Base-by-base conservation (phyloP, 1,140 invertebrate species). In the Brachionus koreanus region DNA sequence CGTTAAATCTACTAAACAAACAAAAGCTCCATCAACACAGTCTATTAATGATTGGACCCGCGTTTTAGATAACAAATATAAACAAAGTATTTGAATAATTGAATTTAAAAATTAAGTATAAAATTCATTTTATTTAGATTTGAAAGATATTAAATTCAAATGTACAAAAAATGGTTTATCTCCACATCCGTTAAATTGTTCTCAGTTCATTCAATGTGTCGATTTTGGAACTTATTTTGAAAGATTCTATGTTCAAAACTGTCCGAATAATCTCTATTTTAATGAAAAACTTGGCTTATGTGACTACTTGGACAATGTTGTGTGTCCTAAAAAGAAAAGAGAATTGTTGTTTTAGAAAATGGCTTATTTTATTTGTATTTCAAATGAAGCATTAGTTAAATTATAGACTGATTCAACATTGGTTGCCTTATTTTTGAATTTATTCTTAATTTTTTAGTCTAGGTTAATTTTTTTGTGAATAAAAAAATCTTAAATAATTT, bases 201-300 rank as follows among this genome's bases (percentile, higher is more conserved):
- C 29, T 16, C 46, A 79, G 13, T 79, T 79, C 16, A 29, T 79
- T 13, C 76, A 79, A 65, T 79, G 76, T 43, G 76, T 79, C 29
- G 49, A 79, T 61, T 79, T 29, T 79, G 76, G 76, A 39, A 79
- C 76, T 39, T 35, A 39, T 37, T 43, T 35, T 63, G 49, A 79
- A 42, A 16, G 76, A 37, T 79, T 61, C 35, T 79, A 79, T 61
- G 6, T 79, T 37, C 76, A 61, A 65, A 65, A 79, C 25, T 79
- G 76, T 29, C 76, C 76, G 3, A 42, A 57, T 39, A 37, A 37
- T 9, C 49, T 79, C 1, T 79, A 79, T 43, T 79, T 79, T 79
- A 79, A 79, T 25, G 10, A 57, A 37, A 79, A 79, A 39, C 16
- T 79, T 39, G 49, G 3, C 12, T 16, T 79, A 19, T 79, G 76